Base-by-base conservation (phyloP, 2,113 vertebrate genomes). In the Paraplagusia blochii region DNA sequence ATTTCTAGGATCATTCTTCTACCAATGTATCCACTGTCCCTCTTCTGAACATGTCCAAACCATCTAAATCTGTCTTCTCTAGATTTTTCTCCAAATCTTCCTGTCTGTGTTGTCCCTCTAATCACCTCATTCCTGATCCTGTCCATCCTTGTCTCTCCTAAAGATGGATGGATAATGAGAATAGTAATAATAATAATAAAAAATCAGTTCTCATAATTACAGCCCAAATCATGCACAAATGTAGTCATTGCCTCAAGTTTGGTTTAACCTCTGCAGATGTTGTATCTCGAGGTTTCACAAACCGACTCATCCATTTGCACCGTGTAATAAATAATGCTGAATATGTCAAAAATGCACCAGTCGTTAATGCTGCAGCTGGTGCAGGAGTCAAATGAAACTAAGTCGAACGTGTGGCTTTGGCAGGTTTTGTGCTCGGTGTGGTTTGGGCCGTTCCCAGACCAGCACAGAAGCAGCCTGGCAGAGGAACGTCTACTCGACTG, bases 101-200 rank as follows among this genome's bases (percentile, higher is more conserved):
- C n/a, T n/a, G n/a, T n/a, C n/a, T n/a, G n/a, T n/a, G n/a, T n/a
- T n/a, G n/a, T n/a, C n/a, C n/a, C n/a, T n/a, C n/a, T n/a, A n/a
- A n/a, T n/a, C n/a, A n/a, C n/a, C n/a, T n/a, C n/a, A n/a, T n/a
- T n/a, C n/a, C n/a, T n/a, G n/a, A n/a, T n/a, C n/a, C n/a, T n/a
- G n/a, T n/a, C n/a, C n/a, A n/a, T n/a, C n/a, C n/a, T n/a, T n/a
- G n/a, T n/a, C n/a, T n/a, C n/a, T n/a, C n/a, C n/a, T n/a, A n/a
- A n/a, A n/a, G n/a, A n/a, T n/a, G n/a, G n/a, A n/a, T n/a, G n/a
- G n/a, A 29, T 29, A 29, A 29, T 29, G 6, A 29, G 2, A 29
- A 29, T 29, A 6, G 6, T 88, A 88, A 88, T 79, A 76, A 86
- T 77, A 69, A 77, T 88, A 88, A 88, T 86, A 85, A 87, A 78